Evolutionary conservation across 2,888 invertebrate genomes (phyloP), one percentile per base, ranked within the genome.

Genomic region (Dicyrtomina minuta): DNA sequence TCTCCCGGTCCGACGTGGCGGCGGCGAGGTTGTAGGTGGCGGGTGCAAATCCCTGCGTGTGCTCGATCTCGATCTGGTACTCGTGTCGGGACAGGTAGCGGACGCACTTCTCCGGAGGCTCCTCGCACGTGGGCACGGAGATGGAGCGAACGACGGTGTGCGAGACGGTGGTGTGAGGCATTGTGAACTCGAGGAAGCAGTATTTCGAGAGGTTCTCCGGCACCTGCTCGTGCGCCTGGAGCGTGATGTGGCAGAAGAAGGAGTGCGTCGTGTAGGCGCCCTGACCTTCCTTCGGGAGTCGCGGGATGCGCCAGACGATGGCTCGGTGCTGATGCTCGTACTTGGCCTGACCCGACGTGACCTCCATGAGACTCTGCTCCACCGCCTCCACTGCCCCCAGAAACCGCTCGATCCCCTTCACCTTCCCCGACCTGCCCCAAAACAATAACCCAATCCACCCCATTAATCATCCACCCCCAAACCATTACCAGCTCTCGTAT

Each of bases 271-370:
- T 98, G 84, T 99, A 99, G 5, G 15, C 81, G 94, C 96, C 98
- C 87, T 99, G 97, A 76, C 98, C 97, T 84, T 98, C 96, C 83
- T 98, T 98, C 67, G 99, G 99, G 79, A 99, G 86, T 65, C 97
- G 86, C 10, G 96, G 91, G 86, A 99, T 97, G 79, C 99, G 87
- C 99, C 99, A 99, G 39, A 99, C 98, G 79, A 99, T 93, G 70
- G 97, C 89, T 75, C 93, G 87, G 84, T 96, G 96, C 81, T 97
- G 94, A 84, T 98, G 97, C 83, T 99, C 98, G 83, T 99, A 99
- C 84, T 99, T 99, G 69, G 99, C 98, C 82, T 93, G 89, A 59
- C 96, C 96, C 0, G 95, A 95, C 13, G 97, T 96, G 8, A 94
- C 94, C 83, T 96, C 96, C 82, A 97, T 96, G 27, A 96, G 85